These are phyloP conservation scores for Ranitomeya imitator DNA, from an alignment of 2,113 vertebrate genomes.

Conservation along the genomic window DNA sequence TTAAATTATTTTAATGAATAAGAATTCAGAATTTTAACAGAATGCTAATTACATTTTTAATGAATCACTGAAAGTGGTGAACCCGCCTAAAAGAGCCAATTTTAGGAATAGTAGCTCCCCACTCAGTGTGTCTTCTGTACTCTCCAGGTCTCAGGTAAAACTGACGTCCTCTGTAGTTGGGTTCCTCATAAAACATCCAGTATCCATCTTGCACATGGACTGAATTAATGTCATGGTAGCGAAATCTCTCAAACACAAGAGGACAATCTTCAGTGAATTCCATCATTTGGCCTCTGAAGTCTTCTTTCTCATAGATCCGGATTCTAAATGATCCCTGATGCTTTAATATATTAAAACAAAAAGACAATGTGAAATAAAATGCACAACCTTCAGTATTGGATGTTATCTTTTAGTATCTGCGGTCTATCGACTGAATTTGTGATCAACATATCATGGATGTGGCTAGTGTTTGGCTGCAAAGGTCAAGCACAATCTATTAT, in stretches of 20 bases:
- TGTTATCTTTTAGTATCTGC: not conserved
- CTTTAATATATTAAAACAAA: constrained; percentile 1
- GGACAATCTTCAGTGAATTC: constrained; percentile 81
- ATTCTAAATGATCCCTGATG: constrained; percentile 78
- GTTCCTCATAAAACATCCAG: constrained; percentile 92
- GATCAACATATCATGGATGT: too few relatives aligned
- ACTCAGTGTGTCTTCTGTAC: constrained; percentile 86
- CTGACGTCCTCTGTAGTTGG: constrained; percentile 61
- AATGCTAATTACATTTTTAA: not conserved
- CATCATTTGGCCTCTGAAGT: constrained; percentile 75
- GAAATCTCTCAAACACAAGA: constrained; percentile 83
- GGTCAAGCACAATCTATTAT: too few relatives aligned
- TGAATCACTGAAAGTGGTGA: not conserved
- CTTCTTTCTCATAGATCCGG: constrained; percentile 88
- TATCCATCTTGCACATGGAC: constrained; percentile 86
- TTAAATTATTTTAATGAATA: not conserved
- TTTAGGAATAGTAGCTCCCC: constrained; percentile 79
- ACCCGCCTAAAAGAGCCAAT: constrained; percentile 88
- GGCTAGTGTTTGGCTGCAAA: too few relatives aligned
- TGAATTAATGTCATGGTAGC: constrained; percentile 84
- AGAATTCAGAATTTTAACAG: not conserved
- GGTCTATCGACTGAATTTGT: not conserved
- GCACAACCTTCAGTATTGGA: not conserved
- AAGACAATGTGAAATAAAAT: not conserved
- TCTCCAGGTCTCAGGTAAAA: constrained; percentile 85